phyloP scores from a whole-genome alignment of 2,888 invertebrate genomes.

The Mechanitis messenoides region DNA sequence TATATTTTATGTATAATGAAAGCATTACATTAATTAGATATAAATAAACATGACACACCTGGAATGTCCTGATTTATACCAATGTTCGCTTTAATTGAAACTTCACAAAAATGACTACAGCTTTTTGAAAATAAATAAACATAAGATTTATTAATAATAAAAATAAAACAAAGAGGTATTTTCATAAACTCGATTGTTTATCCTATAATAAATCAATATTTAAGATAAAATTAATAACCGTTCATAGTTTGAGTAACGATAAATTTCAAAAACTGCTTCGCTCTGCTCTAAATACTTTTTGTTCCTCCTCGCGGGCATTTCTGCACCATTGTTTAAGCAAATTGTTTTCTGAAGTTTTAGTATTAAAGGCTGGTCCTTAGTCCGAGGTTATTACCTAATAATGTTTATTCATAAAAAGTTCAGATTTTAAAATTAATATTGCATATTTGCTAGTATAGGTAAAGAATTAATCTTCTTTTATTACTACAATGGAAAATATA shows the following conservation, averaged over 20 bases:
- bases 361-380: slow-evolving; percentile 50
- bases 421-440: not conserved
- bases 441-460: too few species aligned
- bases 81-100: too few species aligned
- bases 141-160: too few species aligned
- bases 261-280: slow-evolving; percentile 53
- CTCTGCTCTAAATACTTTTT: slow-evolving; percentile 61
- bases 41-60: too few species aligned
- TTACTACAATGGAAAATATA: too few species aligned
- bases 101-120: too few species aligned
- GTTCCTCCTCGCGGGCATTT: slow-evolving; percentile 55
- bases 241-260: slow-evolving; percentile 16
- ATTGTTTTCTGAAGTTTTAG: slow-evolving; percentile 66
- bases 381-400: slow-evolving; percentile 28
- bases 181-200: not conserved
- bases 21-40: too few species aligned
- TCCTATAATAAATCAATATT: slow-evolving; percentile 11
- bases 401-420: slow-evolving; percentile 12
- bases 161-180: too few species aligned
- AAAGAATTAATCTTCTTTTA: too few species aligned
- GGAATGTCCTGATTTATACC: too few species aligned
- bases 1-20: too few species aligned
- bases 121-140: too few species aligned
- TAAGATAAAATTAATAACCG: slow-evolving; percentile 14
- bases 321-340: slow-evolving; percentile 61